These are phyloP conservation scores for Drosophila emarginata DNA, from an alignment of 2,888 invertebrate species.

Conservation along the genomic window DNA sequence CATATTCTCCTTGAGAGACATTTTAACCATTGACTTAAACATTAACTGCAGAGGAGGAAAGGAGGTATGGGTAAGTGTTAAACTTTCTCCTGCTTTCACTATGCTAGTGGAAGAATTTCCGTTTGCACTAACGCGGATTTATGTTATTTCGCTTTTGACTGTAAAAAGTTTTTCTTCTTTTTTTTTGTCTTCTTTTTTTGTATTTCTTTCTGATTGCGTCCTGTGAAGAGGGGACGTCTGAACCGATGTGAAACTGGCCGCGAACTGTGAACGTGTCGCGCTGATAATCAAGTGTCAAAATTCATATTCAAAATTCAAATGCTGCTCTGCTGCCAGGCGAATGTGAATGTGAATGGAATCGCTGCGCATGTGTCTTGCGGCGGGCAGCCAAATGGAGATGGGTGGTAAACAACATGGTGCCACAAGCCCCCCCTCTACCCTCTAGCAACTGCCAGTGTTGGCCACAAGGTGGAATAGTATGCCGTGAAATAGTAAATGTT, in stretches of 20 bases:
- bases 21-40: conserved; percentile 33
- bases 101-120: conserved; percentile 50
- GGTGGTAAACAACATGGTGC: background rate
- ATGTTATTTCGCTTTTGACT: conserved; percentile 12
- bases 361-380: conserved; percentile 73
- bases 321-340: conserved; percentile 43
- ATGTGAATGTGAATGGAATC: conserved; percentile 25
- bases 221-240: conserved; percentile 49
- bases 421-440: background rate
- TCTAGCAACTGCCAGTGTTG: conserved; percentile 3
- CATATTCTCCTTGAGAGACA: conserved; percentile 47
- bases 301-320: conserved; percentile 76
- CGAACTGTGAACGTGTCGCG: conserved; percentile 53
- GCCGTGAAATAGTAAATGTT: conserved; percentile 56
- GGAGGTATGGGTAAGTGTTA: conserved; percentile 13
- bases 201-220: conserved; percentile 42
- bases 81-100: conserved; percentile 64
- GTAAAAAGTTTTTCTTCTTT: conserved; percentile 30
- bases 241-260: conserved; percentile 66
- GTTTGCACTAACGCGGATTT: conserved; percentile 52
- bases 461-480: conserved; percentile 1
- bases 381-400: conserved; percentile 36
- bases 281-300: conserved; percentile 78
- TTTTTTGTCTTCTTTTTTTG: conserved; percentile 30
- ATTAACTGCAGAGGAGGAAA: conserved; percentile 29